These are phyloP conservation scores for Ceyx cyanopectus DNA, from an alignment of 2,113 vertebrate species.

Conservation along the genomic window DNA sequence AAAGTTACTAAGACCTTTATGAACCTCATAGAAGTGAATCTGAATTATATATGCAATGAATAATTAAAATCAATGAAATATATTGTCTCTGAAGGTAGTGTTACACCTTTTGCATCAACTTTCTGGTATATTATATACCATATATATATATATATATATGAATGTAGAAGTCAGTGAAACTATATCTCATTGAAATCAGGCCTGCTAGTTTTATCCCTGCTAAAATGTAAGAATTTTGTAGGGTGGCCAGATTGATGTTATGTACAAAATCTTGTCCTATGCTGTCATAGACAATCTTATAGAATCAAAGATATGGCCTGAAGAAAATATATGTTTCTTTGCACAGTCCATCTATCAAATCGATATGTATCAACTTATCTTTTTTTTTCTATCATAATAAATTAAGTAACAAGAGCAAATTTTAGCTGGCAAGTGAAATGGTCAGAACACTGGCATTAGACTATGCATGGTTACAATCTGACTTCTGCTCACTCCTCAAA, in stretches of 20 bases:
- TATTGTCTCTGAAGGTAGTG: background rate
- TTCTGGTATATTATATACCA: too few species aligned
- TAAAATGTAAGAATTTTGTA: background rate
- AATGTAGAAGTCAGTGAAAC: background rate
- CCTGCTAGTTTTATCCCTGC: background rate
- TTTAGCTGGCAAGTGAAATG: background rate
- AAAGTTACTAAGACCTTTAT: background rate
- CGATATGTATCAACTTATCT: background rate
- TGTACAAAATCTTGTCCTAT: background rate
- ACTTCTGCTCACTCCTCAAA: background rate
- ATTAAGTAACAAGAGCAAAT: background rate
- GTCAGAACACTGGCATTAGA: background rate
- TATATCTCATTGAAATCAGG: background rate
- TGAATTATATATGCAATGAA: background rate
- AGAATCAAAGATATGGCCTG: background rate
- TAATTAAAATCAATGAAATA: background rate
- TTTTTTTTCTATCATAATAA: background rate
- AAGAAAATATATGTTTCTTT: background rate
- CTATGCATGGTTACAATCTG: background rate
- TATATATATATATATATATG: too few species aligned
- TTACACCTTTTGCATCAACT: background rate
- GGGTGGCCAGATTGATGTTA: background rate
- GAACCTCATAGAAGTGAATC: background rate
- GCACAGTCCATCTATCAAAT: background rate
- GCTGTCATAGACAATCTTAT: background rate